Evolutionary conservation across 2,888 invertebrate species (phyloP), one percentile per base, ranked within the genome.

Genomic region (Lomographa bimaculata): DNA sequence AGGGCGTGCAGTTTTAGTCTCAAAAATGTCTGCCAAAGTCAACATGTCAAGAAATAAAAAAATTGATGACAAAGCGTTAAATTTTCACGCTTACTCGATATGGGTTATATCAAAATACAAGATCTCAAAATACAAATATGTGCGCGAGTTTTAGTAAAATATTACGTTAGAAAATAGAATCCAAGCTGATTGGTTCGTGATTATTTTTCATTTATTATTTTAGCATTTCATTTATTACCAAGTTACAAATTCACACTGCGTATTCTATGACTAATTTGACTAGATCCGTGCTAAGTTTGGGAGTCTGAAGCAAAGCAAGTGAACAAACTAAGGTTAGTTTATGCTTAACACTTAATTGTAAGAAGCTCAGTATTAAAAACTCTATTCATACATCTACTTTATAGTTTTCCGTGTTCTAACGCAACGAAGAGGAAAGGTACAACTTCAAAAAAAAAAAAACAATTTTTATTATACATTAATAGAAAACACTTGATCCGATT

Each of bases 271-370:
- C 70, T 70, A 71, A 62, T 57, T 69, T 75, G 54, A 63, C 79
- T 79, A 79, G 63, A 57, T 64, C 62, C 56, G 78, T 79, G 78
- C 75, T 73, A 71, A 63, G 42, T 47, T 41, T 37, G 50, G 50
- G 46, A 50, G 46, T 32, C 43, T 38, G 38, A 68, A 64, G 70
- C 68, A 63, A 68, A 67, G 51, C 50, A 73, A 71, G 53, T 60
- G 42, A 17, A 46, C 33, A 50, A 71, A 68, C 21, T 39, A 67
- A 67, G 53, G 50, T 50, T 44, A 36, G 11, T 32, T 21, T 32
- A 40, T 27, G 29, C 39, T 46, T 49, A 51, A 50, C 43, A 49
- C 33, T 50, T 45, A 43, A 51, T 49, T 52, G 43, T 48, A 58
- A 57, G 47, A 53, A 54, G 60, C 53, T 56, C 53, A 54, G 54